Base-by-base conservation (phyloP, 1,140 invertebrate genomes). In the Aphelenchoides fujianensis region DNA sequence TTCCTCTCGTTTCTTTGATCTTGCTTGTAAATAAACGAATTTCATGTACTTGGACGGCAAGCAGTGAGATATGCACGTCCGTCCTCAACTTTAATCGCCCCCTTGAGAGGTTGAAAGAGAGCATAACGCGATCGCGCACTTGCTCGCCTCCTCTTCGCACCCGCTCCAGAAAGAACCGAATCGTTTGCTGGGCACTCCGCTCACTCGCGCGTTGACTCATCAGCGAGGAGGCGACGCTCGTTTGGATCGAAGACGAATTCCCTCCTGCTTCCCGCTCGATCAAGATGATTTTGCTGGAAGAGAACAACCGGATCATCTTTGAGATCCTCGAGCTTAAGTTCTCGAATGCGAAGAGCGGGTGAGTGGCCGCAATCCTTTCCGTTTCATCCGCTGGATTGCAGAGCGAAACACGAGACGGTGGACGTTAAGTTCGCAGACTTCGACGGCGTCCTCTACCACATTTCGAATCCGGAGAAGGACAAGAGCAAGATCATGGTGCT, bases 361-460 rank as follows among this genome's bases (percentile, higher is more conserved):
- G 88, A 92, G 92, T 76, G n/a, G 89, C 85, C 85, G 23, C 68
- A 30, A 34, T 37, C 16, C 27, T 73, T 30, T 27, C 61, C 2
- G 41, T 73, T 74, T 16, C 32, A 54, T n/a, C n/a, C 74, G 12
- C 35, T 76, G 69, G 76, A 89, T 89, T 71, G 72, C 87, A 97
- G 94, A 69, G 90, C 91, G 83, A 98, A 97, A 89, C 90, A 91
- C 78, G 95, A 98, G 85, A 91, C 90, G 71, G 93, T 94, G 80
- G 93, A 97, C 87, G 90, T 97, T 75, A 91, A 30, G n/a, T 80
- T 87, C 81, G 91, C 93, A 78, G 96, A 99, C 89, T 98, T 98
- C 88, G 96, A 98, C 89, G 95, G 96, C 77, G 95, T 97, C 68
- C 86, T 98, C 69, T 98, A 95, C 88, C 94, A 97, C 86, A 91